A percentile compares a stretch with the other conserved stretches of the same genome.
phyloP scores from a whole-genome alignment of 2,113 vertebrate genomes.

The Hiodon alosoides region DNA sequence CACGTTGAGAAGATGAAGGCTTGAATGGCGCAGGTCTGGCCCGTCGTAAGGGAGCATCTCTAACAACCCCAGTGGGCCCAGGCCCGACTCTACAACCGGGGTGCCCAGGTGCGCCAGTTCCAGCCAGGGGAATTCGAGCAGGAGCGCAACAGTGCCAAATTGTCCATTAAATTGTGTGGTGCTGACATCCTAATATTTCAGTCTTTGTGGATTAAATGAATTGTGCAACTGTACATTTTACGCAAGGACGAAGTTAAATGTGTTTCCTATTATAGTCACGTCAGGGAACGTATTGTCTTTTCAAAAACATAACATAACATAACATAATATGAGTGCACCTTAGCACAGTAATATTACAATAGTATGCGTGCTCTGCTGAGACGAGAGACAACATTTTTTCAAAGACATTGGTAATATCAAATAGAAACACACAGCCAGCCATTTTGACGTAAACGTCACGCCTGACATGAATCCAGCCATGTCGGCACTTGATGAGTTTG shows the following conservation, averaged over 20 bases:
- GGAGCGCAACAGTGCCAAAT: constrained; percentile 7
- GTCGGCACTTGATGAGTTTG: constrained; percentile 9
- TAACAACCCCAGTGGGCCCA: too few relatives aligned
- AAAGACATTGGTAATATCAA: constrained; percentile 5
- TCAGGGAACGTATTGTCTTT: constrained; percentile 6
- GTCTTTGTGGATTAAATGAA: constrained; percentile 5
- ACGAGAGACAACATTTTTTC: neutral
- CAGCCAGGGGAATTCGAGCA: too few relatives aligned
- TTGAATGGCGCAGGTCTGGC: too few relatives aligned
- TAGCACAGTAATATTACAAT: constrained; percentile 10
- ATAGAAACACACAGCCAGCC: constrained; percentile 6
- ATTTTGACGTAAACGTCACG: constrained; percentile 7
- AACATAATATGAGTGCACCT: constrained; percentile 7
- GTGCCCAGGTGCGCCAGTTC: too few relatives aligned
- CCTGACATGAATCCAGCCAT: constrained; percentile 9
- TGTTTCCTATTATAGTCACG: constrained; percentile 4
- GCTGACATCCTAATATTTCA: constrained; percentile 11
- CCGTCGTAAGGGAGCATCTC: too few relatives aligned
- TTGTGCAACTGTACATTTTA: constrained; percentile 8
- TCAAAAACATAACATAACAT: too few relatives aligned
- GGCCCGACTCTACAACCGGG: too few relatives aligned
- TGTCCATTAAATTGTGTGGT: constrained; percentile 4
- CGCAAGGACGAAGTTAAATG: constrained; percentile 9
- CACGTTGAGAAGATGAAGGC: too few relatives aligned
- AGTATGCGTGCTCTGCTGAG: constrained; percentile 6